phyloP scores from a whole-genome alignment of 1,140 invertebrate genomes.

The Pogonus chalceus region DNA sequence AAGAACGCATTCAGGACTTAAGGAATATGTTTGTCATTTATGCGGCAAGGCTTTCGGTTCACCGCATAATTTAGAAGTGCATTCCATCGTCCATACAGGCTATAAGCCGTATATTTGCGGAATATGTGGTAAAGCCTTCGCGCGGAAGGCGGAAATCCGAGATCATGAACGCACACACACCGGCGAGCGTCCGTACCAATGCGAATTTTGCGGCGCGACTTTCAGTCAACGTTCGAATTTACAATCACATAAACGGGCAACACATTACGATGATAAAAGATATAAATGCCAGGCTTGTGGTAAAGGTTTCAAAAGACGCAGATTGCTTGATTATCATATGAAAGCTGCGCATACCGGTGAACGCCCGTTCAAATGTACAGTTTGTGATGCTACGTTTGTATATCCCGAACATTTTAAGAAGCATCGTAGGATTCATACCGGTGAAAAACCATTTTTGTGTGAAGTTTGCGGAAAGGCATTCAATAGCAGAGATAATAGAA shows the following conservation, averaged over 20 bases:
- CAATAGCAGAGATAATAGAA: conserved; percentile 72
- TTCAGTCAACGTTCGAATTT: conserved; percentile 70
- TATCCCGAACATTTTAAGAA: conserved; percentile 79
- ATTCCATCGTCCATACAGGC: conserved; percentile 52
- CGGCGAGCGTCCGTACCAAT: conserved; percentile 77
- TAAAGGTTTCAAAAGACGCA: conserved; percentile 62
- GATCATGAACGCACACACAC: conserved; percentile 70
- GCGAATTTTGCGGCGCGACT: conserved; percentile 66
- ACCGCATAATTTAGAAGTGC: conserved; percentile 63
- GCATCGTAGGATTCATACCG: conserved; percentile 67
- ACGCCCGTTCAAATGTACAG: conserved; percentile 60
- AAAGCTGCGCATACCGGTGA: conserved; percentile 72
- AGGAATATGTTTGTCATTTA: conserved; percentile 59
- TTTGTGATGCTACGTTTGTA: conserved; percentile 67
- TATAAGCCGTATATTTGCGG: conserved; percentile 59
- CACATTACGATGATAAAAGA: conserved; percentile 65
- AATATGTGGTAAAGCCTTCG: conserved; percentile 64
- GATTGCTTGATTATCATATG: conserved; percentile 69
- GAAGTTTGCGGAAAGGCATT: conserved; percentile 83
- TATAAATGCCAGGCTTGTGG: conserved; percentile 59
- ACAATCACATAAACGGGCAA: conserved; percentile 67
- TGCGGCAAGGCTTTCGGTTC: conserved; percentile 65
- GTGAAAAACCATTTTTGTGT: conserved; percentile 67
- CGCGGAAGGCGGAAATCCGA: conserved; percentile 59
- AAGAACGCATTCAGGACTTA: conserved; percentile 56